Base-by-base conservation (phyloP, 2,888 invertebrate species). In the Smittia aterrima region DNA sequence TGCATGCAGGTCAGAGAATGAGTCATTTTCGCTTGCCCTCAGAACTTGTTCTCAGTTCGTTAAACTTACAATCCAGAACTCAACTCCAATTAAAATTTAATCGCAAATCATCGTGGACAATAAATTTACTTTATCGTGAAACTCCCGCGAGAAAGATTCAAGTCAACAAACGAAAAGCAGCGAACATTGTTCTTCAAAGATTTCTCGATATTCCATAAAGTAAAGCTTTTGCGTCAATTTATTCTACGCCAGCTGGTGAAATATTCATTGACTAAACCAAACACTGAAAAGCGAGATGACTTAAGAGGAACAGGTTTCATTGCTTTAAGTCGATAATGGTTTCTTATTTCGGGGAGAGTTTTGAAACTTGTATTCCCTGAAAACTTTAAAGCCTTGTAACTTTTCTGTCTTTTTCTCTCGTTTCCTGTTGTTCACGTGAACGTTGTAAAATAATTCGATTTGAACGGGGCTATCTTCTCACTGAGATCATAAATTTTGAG, bases 391-490 rank as follows among this genome's bases (percentile, higher is more conserved):
- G n/a, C 11, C 47, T 47, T 47, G 47, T 38, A 38, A 38, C 38
- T 38, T 38, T 38, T 38, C 38, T 38, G 6, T 38, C 38, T 38
- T 38, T 38, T 9, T 9, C 47, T 2, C n/a, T 47, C 16, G 16
- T 3, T 47, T 47, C 47, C 47, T 47, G 47, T n/a, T n/a, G n/a
- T 47, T 47, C 47, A 47, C 47, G 47, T 47, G 47, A 47, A n/a
- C n/a, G 47, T 11, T 47, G 47, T 47, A 47, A 47, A 47, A 47
- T 47, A 47, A 47, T 47, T n/a, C 16, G 32, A 3, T 9, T 32
- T 32, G 9, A 32, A 9, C 32, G 9, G 32, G 32, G 32, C 32
- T 32, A 32, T 32, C 32, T 32, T 9, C 32, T 32, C 32, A 9
- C 32, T 9, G 3, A 3, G 32, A 32, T 32, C 9, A 32, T 32